Percentiles rank a stretch among this genome's conserved stretches.
These are phyloP conservation scores for Molothrus ater DNA, from an alignment of 2,797 vertebrate genomes.

Conservation along the genomic window DNA sequence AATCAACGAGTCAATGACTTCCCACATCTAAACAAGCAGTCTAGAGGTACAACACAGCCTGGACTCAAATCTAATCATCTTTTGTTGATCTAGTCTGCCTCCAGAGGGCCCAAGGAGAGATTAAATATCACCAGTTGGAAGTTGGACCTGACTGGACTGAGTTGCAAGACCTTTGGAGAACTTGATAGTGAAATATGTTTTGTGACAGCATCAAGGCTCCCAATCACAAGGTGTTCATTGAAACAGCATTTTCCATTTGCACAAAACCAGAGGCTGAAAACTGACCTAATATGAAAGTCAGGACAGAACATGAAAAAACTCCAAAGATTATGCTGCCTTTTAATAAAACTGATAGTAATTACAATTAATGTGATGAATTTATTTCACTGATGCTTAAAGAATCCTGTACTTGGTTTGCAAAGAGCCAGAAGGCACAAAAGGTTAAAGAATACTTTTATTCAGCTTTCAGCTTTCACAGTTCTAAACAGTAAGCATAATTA, in stretches of 20 bases:
- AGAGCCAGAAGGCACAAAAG: not conserved
- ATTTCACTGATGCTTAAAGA: not conserved
- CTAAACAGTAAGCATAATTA: constrained; percentile 56
- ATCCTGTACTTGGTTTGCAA: not conserved
- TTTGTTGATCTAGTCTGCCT: not conserved
- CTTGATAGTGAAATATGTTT: not conserved
- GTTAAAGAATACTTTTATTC: constrained; percentile 66
- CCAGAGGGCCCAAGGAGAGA: not conserved
- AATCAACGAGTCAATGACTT: fast-evolving
- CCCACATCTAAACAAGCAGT: not conserved
- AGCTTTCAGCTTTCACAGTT: constrained; percentile 44
- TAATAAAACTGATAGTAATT: not conserved
- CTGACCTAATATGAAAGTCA: not conserved
- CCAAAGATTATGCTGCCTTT: not conserved
- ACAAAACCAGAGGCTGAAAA: not conserved
- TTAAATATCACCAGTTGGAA: not conserved
- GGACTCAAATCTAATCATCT: not conserved
- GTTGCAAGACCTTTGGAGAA: not conserved
- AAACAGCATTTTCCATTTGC: not conserved
- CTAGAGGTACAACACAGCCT: not conserved
- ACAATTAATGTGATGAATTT: not conserved
- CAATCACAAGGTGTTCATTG: not conserved
- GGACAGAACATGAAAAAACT: not conserved
- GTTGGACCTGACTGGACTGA: fast-evolving
- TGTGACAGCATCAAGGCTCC: not conserved